Conservation (phyloP, 2,113 vertebrate genomes). For the Genyomyrus donnyi region DNA sequence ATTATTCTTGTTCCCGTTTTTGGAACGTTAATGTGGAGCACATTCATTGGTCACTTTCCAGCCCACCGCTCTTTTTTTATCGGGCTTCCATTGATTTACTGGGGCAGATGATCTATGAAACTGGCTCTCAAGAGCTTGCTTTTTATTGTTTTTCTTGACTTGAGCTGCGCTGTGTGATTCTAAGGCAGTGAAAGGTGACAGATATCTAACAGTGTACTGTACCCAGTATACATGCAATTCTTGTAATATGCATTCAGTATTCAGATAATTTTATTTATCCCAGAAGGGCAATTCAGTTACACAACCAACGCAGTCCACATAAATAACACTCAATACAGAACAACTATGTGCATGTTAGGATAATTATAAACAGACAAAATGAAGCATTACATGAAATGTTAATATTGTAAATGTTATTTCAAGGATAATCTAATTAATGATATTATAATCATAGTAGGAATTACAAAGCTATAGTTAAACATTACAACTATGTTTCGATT, state of each 20-base stretch:
- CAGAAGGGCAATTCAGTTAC: neutral
- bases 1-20: neutral
- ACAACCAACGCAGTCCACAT: neutral
- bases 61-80: neutral
- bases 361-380: neutral
- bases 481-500: neutral
- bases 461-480: neutral
- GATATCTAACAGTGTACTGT: neutral
- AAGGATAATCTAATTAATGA: neutral
- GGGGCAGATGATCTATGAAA: neutral
- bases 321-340: neutral
- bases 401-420: neutral
- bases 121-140: neutral
- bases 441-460: neutral
- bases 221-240: neutral
- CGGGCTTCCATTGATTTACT: neutral
- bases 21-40: neutral
- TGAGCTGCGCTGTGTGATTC: neutral
- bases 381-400: neutral
- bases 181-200: neutral
- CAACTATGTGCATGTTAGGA: neutral
- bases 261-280: neutral
- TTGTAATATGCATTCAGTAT: neutral
- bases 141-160: neutral
- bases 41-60: neutral